These are phyloP conservation scores for Vanessa atalanta DNA, from an alignment of 1,140 invertebrate species.

Conservation along the genomic window DNA sequence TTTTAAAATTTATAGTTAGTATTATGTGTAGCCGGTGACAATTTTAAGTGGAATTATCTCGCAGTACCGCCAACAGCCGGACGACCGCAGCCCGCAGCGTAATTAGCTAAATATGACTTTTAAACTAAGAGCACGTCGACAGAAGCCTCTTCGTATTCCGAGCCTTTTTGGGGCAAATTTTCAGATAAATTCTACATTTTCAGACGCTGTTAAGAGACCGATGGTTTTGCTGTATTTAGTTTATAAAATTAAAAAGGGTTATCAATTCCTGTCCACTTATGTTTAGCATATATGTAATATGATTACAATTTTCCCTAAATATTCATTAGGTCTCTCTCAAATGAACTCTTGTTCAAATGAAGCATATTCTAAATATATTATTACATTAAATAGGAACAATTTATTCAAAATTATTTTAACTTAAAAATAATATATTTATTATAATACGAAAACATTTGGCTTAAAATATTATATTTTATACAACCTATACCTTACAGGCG, in stretches of 20 bases:
- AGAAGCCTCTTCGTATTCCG: slow-evolving; percentile 42
- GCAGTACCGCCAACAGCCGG: slow-evolving; percentile 41
- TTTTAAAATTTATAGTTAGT: slow-evolving; percentile 12
- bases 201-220: neutral
- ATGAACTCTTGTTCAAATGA: too few relatives aligned
- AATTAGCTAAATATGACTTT: slow-evolving; percentile 76
- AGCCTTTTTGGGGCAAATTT: slow-evolving; percentile 53
- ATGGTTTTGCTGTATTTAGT: neutral
- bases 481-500: too few relatives aligned
- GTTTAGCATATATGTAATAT: too few relatives aligned
- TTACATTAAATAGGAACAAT: too few relatives aligned
- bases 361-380: too few relatives aligned
- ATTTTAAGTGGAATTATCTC: slow-evolving; percentile 51
- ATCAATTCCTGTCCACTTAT: too few relatives aligned
- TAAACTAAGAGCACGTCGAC: slow-evolving; percentile 59
- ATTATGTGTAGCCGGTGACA: slow-evolving; percentile 54
- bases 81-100: slow-evolving; percentile 54
- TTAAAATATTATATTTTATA: too few relatives aligned
- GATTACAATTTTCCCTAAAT: too few relatives aligned
- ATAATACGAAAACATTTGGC: too few relatives aligned
- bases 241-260: neutral
- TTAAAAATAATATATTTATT: too few relatives aligned
- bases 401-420: too few relatives aligned
- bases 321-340: too few relatives aligned
- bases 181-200: slow-evolving; percentile 39